phyloP scores from a whole-genome alignment of 2,888 invertebrate genomes.

The Keiferia lycopersicella region DNA sequence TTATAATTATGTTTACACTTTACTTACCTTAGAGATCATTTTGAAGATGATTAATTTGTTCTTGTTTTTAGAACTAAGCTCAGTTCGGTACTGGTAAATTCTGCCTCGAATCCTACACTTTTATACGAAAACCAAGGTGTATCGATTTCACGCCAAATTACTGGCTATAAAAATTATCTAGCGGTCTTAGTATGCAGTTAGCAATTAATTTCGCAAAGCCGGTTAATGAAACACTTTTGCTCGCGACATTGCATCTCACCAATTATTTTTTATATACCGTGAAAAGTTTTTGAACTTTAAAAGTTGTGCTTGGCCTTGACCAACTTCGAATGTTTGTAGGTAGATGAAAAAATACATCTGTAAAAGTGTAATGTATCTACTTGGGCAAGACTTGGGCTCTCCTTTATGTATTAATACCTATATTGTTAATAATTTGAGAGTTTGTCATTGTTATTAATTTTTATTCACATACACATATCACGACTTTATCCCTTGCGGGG shows the following conservation, averaged over 20 bases:
- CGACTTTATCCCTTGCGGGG: too few species aligned
- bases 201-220: conserved; percentile 24
- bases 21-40: conserved; percentile 24
- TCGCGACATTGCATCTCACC: conserved; percentile 16
- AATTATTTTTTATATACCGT: conserved; percentile 8
- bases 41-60: conserved; percentile 3
- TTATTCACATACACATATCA: too few species aligned
- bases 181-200: conserved; percentile 24
- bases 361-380: too few species aligned
- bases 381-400: too few species aligned
- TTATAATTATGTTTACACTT: too few species aligned
- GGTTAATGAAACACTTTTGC: background rate
- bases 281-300: conserved; percentile 8
- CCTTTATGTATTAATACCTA: too few species aligned
- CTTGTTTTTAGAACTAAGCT: conserved; percentile 10
- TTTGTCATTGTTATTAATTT: too few species aligned
- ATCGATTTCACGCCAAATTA: conserved; percentile 25
- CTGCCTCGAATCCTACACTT: conserved; percentile 18
- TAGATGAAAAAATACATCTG: too few species aligned
- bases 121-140: conserved; percentile 18
- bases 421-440: too few species aligned
- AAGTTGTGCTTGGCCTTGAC: background rate
- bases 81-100: conserved; percentile 14
- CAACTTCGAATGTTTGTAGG: too few species aligned
- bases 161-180: conserved; percentile 21